These are phyloP conservation scores for Phoenicopterus ruber DNA, from an alignment of 2,113 vertebrate species.

Conservation along the genomic window DNA sequence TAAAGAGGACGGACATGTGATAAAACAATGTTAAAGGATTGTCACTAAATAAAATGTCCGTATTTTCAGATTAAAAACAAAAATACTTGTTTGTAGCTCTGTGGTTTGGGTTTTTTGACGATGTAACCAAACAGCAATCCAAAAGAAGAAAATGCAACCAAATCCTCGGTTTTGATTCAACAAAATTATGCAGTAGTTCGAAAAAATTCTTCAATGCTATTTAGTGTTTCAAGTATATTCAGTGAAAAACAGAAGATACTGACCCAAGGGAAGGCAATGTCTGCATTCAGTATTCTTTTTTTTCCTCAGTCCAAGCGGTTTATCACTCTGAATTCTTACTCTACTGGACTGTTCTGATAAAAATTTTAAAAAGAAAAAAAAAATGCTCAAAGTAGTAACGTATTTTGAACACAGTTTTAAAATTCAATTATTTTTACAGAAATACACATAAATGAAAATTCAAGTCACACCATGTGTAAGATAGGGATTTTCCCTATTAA, in stretches of 20 bases:
- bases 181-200: background rate
- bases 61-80: background rate
- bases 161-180: background rate
- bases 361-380: background rate
- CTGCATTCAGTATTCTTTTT: background rate
- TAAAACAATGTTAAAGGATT: background rate
- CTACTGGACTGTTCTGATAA: background rate
- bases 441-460: background rate
- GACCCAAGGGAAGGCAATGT: background rate
- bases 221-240: background rate
- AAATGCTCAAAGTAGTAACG: background rate
- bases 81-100: background rate
- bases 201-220: background rate
- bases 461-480: background rate
- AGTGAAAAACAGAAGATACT: background rate
- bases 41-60: background rate
- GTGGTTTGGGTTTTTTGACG: background rate
- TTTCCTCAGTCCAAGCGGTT: background rate
- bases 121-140: background rate
- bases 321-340: background rate
- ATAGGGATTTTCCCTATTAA: background rate
- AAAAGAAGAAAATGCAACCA: background rate
- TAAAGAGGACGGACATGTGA: background rate
- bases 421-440: background rate
- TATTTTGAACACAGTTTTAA: background rate